These are phyloP conservation scores for Schizopygopsis pylzovi DNA, from an alignment of 2,797 vertebrate species.

Conservation along the genomic window DNA sequence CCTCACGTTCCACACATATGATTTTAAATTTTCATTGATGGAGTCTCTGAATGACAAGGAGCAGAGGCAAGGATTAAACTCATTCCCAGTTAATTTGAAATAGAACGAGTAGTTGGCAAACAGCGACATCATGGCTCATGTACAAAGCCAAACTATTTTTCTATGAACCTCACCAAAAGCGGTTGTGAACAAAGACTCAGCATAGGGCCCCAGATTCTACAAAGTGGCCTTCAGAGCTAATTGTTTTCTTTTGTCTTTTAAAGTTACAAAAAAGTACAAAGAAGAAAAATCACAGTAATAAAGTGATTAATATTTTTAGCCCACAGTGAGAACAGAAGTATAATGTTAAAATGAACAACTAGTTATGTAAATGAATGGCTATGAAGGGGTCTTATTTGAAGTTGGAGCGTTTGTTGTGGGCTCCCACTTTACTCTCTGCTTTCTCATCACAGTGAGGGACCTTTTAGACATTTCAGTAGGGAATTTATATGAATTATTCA, in stretches of 20 bases:
- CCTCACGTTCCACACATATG: background rate
- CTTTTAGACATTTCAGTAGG: constrained; percentile 81
- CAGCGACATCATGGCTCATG: constrained; percentile 69
- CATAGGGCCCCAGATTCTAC: constrained; percentile 61
- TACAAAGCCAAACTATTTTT: constrained; percentile 55
- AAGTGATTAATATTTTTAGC: constrained; percentile 67
- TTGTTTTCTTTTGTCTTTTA: constrained; percentile 72
- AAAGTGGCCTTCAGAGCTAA: constrained; percentile 65
- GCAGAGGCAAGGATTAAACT: background rate
- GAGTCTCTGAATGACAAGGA: background rate
- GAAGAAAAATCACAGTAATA: constrained; percentile 62
- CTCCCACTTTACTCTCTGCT: constrained; percentile 76
- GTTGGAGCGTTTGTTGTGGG: constrained; percentile 79
- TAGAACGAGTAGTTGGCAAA: constrained; percentile 67
- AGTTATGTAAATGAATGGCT: constrained; percentile 76
- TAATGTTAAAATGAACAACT: constrained; percentile 74
- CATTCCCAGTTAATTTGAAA: constrained; percentile 48
- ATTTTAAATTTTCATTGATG: background rate
- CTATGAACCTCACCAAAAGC: constrained; percentile 62
- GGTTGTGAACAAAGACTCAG: constrained; percentile 48
- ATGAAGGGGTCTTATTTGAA: constrained; percentile 76
- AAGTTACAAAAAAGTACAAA: constrained; percentile 64
- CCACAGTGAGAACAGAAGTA: constrained; percentile 71
- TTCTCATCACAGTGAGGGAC: constrained; percentile 78
- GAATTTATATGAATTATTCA: constrained; percentile 82